Base-by-base conservation (phyloP, 2,113 vertebrate genomes). In the Daubentonia madagascariensis region DNA sequence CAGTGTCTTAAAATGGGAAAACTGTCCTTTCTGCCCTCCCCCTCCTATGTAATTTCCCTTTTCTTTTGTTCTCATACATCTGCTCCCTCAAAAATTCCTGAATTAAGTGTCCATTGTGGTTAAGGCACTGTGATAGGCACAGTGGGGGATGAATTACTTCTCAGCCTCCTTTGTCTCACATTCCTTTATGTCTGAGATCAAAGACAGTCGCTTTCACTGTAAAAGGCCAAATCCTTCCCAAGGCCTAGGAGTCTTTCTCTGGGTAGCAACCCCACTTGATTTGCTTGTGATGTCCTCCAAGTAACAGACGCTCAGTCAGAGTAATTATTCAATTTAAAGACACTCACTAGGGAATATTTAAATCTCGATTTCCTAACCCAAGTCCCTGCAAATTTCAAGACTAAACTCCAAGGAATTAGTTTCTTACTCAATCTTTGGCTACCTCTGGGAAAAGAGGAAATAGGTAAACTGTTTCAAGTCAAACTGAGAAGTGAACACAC, bases 331-430 rank as follows among this genome's bases (percentile, higher is more conserved):
- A 87, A 48, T 72, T 23, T 67, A 91, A 40, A 96, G 80, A 17
- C 86, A 37, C 54, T 52, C 50, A 85, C 45, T 84, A 17, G 23
- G 23, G 32, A 90, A 76, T 68, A 79, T 68, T 85, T 94, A 90
- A 88, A 65, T 78, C 85, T 88, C 32, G 23, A 85, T 76, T 96
- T 94, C 65, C 45, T 80, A 96, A 90, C 57, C 70, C 20, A 40
- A 59, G 8, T 57, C 30, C 22, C 16, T 75, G 5, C 7, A 35
- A 16, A 78, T 68, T 75, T 78, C n/a, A 94, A 80, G n/a, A 48
- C 30, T 72, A 85, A 72, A 75, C 9, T 25, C 4, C 9, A 75
- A 32, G 35, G 57, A 75, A 54, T 84, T 52, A 1, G 12, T 85
- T 95, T 50, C n/a, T 67, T 52, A 40, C 59, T 94, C 45, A 12